These are phyloP conservation scores for Climacteris rufus DNA, from an alignment of 2,113 vertebrate genomes.

Conservation along the genomic window DNA sequence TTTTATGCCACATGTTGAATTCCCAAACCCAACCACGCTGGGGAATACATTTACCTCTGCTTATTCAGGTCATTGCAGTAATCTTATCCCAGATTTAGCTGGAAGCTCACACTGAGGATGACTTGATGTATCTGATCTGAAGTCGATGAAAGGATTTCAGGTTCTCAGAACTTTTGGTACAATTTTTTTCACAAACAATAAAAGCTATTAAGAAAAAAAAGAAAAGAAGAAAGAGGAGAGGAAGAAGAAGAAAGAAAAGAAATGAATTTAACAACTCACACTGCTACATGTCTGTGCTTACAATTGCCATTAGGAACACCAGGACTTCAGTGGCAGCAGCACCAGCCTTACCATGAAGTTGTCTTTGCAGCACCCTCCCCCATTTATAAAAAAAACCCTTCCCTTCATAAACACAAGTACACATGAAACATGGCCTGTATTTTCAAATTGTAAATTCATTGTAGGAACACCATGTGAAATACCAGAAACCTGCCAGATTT, in stretches of 20 bases:
- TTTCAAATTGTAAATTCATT: not conserved
- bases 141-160: not conserved
- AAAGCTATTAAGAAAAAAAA: not conserved
- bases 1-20: not conserved
- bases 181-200: not conserved
- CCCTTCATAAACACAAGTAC: not conserved
- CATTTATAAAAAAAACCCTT: not conserved
- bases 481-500: not conserved
- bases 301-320: not conserved
- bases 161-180: not conserved
- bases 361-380: not conserved
- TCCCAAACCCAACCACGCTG: not conserved
- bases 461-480: not conserved
- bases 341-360: not conserved
- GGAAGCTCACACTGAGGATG: not conserved
- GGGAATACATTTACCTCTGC: not conserved
- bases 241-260: not conserved
- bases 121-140: not conserved
- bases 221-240: not conserved
- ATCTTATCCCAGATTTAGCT: not conserved
- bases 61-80: not conserved
- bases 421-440: not conserved
- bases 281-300: not conserved
- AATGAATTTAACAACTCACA: not conserved
- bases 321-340: not conserved